phyloP scores from a whole-genome alignment of 2,797 vertebrate species.

The Enteromius viviparus region DNA sequence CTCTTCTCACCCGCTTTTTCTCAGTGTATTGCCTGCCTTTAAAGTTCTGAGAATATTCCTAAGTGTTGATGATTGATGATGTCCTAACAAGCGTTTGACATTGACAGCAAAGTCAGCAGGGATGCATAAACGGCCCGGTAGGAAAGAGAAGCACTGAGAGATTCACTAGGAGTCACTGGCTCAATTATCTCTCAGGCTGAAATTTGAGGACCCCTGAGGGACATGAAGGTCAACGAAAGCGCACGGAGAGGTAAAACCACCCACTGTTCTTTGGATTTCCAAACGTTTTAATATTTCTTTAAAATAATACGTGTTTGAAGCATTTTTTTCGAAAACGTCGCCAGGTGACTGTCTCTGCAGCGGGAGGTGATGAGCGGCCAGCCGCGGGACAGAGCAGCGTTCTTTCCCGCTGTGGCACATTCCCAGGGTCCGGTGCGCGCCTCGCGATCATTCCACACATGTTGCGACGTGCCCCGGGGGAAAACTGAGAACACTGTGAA shows the following conservation, averaged over 20 bases:
- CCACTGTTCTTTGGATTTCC: not conserved
- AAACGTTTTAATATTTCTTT: not conserved
- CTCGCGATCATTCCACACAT: constrained; percentile 70
- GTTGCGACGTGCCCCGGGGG: constrained; percentile 71
- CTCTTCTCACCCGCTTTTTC: not conserved
- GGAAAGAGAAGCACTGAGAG: constrained; percentile 67
- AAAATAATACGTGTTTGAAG: not conserved
- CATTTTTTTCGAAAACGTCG: not conserved
- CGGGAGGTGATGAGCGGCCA: constrained; percentile 52
- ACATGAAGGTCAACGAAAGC: constrained; percentile 59
- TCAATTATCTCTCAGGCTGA: constrained; percentile 76
- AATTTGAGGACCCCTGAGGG: constrained; percentile 73
- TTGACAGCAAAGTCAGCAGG: constrained; percentile 83
- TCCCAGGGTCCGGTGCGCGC: constrained; percentile 66
- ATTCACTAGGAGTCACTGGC: constrained; percentile 73
- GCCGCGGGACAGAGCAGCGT: constrained; percentile 54
- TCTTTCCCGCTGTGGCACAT: constrained; percentile 62
- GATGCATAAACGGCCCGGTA: constrained; percentile 77
- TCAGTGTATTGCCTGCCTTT: constrained; percentile 73
- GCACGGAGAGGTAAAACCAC: not conserved
- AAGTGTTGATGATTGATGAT: constrained; percentile 80
- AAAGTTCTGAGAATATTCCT: constrained; percentile 79
- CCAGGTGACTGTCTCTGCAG: constrained; percentile 15
- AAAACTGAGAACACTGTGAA: constrained; percentile 67
- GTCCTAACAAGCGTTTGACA: constrained; percentile 85